Percentiles rank a stretch among this genome's conserved stretches.
Evolutionary conservation across 2,797 vertebrate species (phyloP).

Genomic region (Tamandua tetradactyla): DNA sequence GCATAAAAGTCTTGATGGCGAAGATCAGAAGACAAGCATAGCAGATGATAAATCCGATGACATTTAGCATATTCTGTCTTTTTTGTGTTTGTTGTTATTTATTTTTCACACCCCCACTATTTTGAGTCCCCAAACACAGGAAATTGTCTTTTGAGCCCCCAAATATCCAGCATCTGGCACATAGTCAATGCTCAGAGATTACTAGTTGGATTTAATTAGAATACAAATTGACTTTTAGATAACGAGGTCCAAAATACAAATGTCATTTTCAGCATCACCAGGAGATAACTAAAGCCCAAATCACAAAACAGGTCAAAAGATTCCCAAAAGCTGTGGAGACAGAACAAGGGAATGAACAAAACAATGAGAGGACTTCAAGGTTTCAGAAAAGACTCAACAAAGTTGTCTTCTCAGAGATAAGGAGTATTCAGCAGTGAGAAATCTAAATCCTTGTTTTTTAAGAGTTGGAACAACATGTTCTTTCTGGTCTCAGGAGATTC

Average conservation of each 20-base stretch:
- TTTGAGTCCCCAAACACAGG: not conserved
- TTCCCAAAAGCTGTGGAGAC: not conserved
- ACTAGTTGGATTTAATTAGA: not conserved
- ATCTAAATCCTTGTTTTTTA: not conserved
- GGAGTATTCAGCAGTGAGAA: not conserved
- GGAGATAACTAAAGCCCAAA: not conserved
- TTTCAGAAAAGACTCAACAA: not conserved
- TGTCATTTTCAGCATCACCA: not conserved
- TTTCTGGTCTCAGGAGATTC: not conserved
- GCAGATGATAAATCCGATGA: not conserved
- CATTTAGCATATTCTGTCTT: not conserved
- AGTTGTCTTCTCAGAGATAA: not conserved
- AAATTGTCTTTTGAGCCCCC: not conserved
- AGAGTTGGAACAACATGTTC: not conserved
- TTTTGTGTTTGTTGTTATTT: not conserved
- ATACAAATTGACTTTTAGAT: not conserved
- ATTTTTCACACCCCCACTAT: not conserved
- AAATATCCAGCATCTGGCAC: not conserved
- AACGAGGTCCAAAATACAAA: not conserved
- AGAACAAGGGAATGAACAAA: not conserved
- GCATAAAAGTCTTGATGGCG: not conserved
- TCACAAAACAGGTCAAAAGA: not conserved
- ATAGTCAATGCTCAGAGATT: not conserved
- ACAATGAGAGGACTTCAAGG: not conserved
- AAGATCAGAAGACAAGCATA: not conserved